Percentiles rank a stretch among this genome's conserved stretches.
Conservation (phyloP, 2,888 invertebrate species). For the Athalia rosae region DNA sequence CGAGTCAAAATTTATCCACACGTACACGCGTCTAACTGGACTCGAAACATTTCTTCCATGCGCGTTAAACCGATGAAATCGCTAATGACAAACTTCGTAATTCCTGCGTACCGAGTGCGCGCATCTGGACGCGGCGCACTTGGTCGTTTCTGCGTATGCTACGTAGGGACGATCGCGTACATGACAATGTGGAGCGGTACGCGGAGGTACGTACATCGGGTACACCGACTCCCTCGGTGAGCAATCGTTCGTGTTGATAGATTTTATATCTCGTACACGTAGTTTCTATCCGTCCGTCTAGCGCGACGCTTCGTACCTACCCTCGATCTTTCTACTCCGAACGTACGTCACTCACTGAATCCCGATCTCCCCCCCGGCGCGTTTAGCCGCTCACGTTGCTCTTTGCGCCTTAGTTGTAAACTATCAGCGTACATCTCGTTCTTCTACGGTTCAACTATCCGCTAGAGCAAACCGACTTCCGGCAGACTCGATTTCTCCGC, state of each 20-base stretch:
- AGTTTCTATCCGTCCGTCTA: constrained; percentile 12
- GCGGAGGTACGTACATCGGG: neutral
- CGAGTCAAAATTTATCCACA: constrained; percentile 42
- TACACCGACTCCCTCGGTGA: constrained; percentile 14
- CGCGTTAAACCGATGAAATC: constrained; percentile 56
- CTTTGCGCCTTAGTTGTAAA: constrained; percentile 37
- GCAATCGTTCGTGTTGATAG: too few species aligned
- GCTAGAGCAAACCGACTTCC: constrained; percentile 21
- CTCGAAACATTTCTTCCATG: constrained; percentile 48
- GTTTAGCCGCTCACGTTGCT: neutral
- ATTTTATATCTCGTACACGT: constrained; percentile 51
- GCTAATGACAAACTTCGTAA: constrained; percentile 55
- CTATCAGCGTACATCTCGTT: constrained; percentile 38
- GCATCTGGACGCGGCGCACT: too few species aligned
- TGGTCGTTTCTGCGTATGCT: too few species aligned
- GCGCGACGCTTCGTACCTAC: constrained; percentile 55
- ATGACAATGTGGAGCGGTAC: too few species aligned
- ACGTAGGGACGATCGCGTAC: too few species aligned
- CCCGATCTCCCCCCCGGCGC: constrained; percentile 19
- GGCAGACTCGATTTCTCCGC: constrained; percentile 36
- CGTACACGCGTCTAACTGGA: constrained; percentile 19
- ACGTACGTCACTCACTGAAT: constrained; percentile 28
- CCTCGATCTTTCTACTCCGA: constrained; percentile 29
- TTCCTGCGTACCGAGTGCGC: too few species aligned
- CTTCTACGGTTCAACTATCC: constrained; percentile 17